Evolutionary conservation across 2,797 vertebrate species (phyloP).

Genomic region (Cichlasoma orientale): DNA sequence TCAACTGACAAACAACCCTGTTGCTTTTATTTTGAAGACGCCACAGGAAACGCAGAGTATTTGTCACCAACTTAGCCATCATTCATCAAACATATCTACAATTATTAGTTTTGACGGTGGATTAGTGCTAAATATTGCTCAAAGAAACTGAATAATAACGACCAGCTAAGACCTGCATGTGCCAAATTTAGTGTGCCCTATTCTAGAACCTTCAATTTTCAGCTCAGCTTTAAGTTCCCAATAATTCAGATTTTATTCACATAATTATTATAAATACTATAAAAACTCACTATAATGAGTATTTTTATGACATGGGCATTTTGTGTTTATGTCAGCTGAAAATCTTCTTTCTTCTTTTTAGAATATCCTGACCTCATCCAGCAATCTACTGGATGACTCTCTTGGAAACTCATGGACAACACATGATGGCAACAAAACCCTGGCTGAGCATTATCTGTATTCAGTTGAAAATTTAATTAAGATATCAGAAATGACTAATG

Average conservation of each 20-base stretch:
- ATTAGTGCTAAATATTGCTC: background rate
- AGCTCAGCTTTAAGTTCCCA: background rate
- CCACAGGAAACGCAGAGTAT: background rate
- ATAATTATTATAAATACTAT: background rate
- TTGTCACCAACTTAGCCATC: background rate
- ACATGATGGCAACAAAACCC: accelerated
- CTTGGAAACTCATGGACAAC: background rate
- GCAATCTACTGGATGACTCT: slow-evolving; percentile 63
- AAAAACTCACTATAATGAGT: too few relatives aligned
- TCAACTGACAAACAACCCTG: background rate
- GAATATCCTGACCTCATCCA: slow-evolving; percentile 68
- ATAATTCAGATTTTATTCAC: background rate
- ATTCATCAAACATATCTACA: background rate
- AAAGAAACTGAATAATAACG: background rate
- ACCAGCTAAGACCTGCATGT: background rate
- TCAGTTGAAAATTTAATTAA: slow-evolving; percentile 58
- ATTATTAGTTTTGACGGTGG: background rate
- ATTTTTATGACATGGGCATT: background rate
- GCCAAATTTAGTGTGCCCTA: too few relatives aligned
- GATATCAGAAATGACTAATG: accelerated
- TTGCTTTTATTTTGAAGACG: background rate
- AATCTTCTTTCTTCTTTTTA: slow-evolving; percentile 44
- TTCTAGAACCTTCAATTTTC: too few relatives aligned
- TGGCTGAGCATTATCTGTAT: slow-evolving; percentile 46
- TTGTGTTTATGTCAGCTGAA: background rate